These are phyloP conservation scores for Indri indri DNA, from an alignment of 2,113 vertebrate genomes.

Conservation along the genomic window DNA sequence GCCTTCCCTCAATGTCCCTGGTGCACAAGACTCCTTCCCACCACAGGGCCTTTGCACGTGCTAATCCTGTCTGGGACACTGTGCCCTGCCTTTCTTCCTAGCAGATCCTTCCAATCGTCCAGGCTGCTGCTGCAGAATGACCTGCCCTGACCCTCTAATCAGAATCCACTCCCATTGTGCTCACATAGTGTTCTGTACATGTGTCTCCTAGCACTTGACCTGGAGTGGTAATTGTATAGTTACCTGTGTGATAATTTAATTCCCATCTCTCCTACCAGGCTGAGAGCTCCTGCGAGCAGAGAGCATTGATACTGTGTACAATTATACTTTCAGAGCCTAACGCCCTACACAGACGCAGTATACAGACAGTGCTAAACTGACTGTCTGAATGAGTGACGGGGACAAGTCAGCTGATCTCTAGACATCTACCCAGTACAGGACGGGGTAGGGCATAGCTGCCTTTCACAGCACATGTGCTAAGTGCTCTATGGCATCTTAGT, in stretches of 20 bases:
- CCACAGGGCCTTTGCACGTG: background rate
- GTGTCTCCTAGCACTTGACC: background rate
- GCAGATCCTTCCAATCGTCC: background rate
- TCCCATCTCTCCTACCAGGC: background rate
- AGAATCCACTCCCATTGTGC: background rate
- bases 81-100: background rate
- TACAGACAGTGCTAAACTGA: accelerated
- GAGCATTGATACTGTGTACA: background rate
- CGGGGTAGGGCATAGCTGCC: background rate
- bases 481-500: background rate
- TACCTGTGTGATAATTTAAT: background rate
- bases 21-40: background rate
- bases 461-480: background rate
- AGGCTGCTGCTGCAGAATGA: background rate
- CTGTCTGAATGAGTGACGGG: background rate
- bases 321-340: background rate
- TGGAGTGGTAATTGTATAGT: background rate
- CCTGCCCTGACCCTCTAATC: background rate
- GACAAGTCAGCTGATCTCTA: background rate
- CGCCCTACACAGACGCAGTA: no score
- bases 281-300: background rate
- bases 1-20: background rate
- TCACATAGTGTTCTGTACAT: background rate
- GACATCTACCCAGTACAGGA: background rate
- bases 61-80: background rate